Base-by-base conservation (phyloP, 2,113 vertebrate genomes). In the Thinocorus orbignyianus region DNA sequence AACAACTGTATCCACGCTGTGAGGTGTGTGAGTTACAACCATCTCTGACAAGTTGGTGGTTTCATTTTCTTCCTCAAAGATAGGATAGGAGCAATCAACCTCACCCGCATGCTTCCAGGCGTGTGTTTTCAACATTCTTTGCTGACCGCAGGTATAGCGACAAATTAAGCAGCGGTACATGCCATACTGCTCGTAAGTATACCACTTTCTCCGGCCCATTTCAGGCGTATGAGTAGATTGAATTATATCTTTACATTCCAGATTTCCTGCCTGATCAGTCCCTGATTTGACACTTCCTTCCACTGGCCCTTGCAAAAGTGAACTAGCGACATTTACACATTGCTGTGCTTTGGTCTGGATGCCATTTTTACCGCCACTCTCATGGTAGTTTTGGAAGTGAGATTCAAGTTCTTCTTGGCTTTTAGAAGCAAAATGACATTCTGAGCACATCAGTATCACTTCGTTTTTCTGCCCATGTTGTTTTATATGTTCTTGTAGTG, bases 91-190 rank as follows among this genome's bases (percentile, higher is more conserved):
- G 95, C 99, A 99, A 84, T 99, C 99, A 3, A 99, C 98, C 72
- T 99, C 98, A 11, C 99, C 99, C 0, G 99, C 99, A 2, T 99
- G 99, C 86, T 99, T 99, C 99, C 99, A 99, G 3, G 99, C 99
- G 0, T 99, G 99, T 1, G 99, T 99, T 98, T 99, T 99, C 69
- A 99, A 92, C 99, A 99, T 99, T 20, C 99, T 97, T 97, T 99
- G 99, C 96, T 99, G 99, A 61, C 99, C 99, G 44, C 99, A 99
- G n/a, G 99, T 99, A 12, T 99, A 99, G 73, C 99, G 99, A 94
- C 99, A 99, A 48, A 99, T 99, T 42, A 99, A 96, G 91, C 99
- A 99, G 8, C 99, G 98, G 94, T 99, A 99, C 98, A 99, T 97
- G 39, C 99, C 99, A 1, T 99, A 99, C 88, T 99, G 99, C 94